Base-by-base conservation (phyloP, 2,797 vertebrate species). In the Poecile montanus region DNA sequence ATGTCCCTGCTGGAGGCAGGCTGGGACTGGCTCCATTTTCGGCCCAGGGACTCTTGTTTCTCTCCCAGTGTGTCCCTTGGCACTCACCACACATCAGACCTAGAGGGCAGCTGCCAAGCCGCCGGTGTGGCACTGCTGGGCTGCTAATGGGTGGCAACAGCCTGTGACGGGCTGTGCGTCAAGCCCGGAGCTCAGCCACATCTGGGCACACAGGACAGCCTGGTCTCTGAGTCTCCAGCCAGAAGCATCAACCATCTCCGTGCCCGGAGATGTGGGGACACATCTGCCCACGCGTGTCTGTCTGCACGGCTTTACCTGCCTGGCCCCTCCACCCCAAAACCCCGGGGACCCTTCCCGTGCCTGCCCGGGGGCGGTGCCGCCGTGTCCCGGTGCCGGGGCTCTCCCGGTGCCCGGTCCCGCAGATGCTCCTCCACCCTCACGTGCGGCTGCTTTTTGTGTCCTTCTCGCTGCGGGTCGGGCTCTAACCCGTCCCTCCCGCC, bases 361-460 rank as follows among this genome's bases (percentile, higher is more conserved):
- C 0, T 5, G 54, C 16, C 2, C 1, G 10, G 30, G 62, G 16
- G 10, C 0, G 4, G 47, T 40, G 44, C 56, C 38, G 11, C 32
- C 4, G 5, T 0, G 14, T 30, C 30, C 44, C 60, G 7, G 16
- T 6, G 29, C 23, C 7, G 1, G 21, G 0, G 2, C 32, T n/a
- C 7, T 5, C 32, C 32, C 54, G 1, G 3, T 65, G 36, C 40
- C 32, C 0, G 57, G 76, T 76, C 27, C 0, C 38, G 53, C 91
- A 80, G 91, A 87, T 63, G 83, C 80, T 88, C 4, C 86, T 25
- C 38, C 89, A 80, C 65, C 91, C 84, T 91, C 91, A 44, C 57
- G 44, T 81, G 80, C n/a, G 40, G 14, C 25, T 57, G 71, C 85
- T 84, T 91, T 80, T 79, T 90, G 85, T 89, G 93, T 82, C 90